Evolutionary conservation across 2,888 invertebrate species (phyloP), one percentile per base, ranked within the genome.

Genomic region (Apoda limacodes): DNA sequence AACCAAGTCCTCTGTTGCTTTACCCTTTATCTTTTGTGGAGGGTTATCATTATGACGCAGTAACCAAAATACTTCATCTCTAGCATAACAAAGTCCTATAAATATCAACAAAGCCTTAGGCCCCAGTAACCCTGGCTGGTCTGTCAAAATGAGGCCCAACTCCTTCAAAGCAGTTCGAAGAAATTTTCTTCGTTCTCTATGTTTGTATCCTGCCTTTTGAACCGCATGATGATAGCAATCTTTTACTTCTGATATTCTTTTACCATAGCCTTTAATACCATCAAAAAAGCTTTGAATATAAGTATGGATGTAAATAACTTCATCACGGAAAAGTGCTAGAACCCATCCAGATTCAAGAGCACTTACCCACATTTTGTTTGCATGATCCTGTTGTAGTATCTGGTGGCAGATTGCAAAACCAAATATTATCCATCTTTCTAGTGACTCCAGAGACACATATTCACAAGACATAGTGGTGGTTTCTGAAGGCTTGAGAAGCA

Each of bases 401-500:
- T 90, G 91, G 65, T 97, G 95, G 57, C 95, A 94, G 21, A 98
- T 76, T 42, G 96, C 85, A 54, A 96, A 88, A 0, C 98, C 97
- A 67, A 98, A 92, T 47, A 98, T 92, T 13, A 99, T 91, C 97
- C 98, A 99, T 53, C 95, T 87, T 60, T 99, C 99, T 84, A 99
- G 89, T 21, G 88, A 85, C 58, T 99, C 98, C 36, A 98, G 71
- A 1, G 98, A 97, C 28, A 99, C 75, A 67, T 93, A 98, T 81
- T 99, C 99, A 68, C 98, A 98, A 2, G 98, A 97, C 86, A 98
- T 95, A 12, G 92, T 93, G 49, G 97, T 97, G 0, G 96, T 95
- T 49, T 93, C 90, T 0, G 96, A 92, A 3, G 98, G 96, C 65
- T 95, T 97, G 11, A 98, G 75, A 30, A 99, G 85, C 55, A 94